Evolutionary conservation across 2,113 vertebrate species (phyloP), one percentile per base, ranked within the genome.

Genomic region (Copsychus sechellarum): DNA sequence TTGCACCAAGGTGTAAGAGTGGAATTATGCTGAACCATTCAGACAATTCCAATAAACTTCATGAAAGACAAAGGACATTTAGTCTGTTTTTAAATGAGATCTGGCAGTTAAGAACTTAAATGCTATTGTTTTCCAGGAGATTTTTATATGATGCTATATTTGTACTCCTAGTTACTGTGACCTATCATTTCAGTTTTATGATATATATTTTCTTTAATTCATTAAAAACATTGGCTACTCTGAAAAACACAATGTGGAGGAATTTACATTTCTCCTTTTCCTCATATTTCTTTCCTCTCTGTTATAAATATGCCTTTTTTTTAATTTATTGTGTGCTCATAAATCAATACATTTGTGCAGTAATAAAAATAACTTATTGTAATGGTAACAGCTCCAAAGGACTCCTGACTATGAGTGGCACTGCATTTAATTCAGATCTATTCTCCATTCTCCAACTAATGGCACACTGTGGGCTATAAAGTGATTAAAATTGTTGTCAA

Each of bases 301-400:
- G 31, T 88, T 92, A 85, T 69, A 93, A 89, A 91, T 64, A 48
- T 51, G 47, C 28, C 34, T 90, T 19, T 18, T 90, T 97, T 78
- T 88, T 86, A 86, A 95, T 88, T 95, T 83, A 90, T 78, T 92
- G 43, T 78, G 67, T 57, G 20, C 67, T 78, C 76, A 90, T 95
- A 96, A 95, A 96, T 97, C 94, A 96, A 92, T 88, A 94, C 25
- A 64, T 95, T 71, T 33, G 81, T 67, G 79, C 60, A 81, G 82
- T 94, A 96, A 94, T 96, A 95, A 96, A 97, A 96, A 95, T 93
- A 97, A 95, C 82, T 93, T 95, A 97, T 48, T 94, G 48, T 86
- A 93, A 96, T 84, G 40, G 82, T 81, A 94, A 93, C 90, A 94
- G 94, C 76, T 96, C 79, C 88, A 94, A 95, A 96, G 85, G 82